Evolutionary conservation across 1,140 invertebrate genomes (phyloP).

Genomic region (Apolygus lucorum): DNA sequence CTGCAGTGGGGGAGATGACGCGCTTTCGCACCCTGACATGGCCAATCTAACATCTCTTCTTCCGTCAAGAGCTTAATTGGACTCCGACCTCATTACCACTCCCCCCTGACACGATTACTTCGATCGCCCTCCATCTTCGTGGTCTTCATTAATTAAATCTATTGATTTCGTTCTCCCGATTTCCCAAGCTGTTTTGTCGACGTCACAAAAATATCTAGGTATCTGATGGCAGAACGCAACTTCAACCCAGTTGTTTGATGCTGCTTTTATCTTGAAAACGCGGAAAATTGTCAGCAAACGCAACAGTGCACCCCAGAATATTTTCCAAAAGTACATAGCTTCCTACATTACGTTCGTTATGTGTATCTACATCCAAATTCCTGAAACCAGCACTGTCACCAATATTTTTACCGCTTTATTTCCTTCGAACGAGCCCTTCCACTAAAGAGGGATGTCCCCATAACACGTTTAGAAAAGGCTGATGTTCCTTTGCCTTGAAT

Average conservation of each 20-base stretch:
- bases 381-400: too few species aligned
- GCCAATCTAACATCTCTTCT: not conserved
- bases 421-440: not conserved
- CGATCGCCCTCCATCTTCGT: not conserved
- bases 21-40: not conserved
- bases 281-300: too few species aligned
- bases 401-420: not conserved
- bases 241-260: too few species aligned
- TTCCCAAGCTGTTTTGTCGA: not conserved
- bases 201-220: too few species aligned
- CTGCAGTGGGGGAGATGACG: not conserved
- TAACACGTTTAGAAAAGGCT: constrained; percentile 1
- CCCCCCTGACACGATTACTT: not conserved
- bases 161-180: not conserved
- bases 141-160: not conserved
- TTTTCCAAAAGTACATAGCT: too few species aligned
- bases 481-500: not conserved
- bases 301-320: too few species aligned
- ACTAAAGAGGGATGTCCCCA: not conserved
- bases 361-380: too few species aligned
- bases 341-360: too few species aligned
- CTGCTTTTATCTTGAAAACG: too few species aligned
- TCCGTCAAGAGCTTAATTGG: constrained; percentile 10
- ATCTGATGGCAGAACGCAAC: too few species aligned
- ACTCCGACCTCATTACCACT: constrained; percentile 11